Evolutionary conservation across 2,797 vertebrate genomes (phyloP).

Genomic region (Sebastes alutus): DNA sequence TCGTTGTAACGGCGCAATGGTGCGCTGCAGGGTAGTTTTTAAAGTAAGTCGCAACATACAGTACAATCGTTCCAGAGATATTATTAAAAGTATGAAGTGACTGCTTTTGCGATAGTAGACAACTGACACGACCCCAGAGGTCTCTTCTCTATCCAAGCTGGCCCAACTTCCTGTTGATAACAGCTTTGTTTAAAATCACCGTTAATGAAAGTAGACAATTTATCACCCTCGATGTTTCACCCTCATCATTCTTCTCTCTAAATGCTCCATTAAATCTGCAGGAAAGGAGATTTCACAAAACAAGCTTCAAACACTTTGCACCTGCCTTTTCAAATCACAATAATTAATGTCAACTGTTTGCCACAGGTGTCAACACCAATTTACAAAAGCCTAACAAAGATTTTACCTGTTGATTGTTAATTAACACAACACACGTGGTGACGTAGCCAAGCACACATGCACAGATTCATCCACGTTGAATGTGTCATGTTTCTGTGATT

Average conservation of each 20-base stretch:
- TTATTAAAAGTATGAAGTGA: neutral
- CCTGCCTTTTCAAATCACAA: slow-evolving; percentile 19
- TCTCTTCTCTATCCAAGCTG: neutral
- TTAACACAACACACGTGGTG: neutral
- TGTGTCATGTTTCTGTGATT: neutral
- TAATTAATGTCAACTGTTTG: slow-evolving; percentile 34
- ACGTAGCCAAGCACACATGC: neutral
- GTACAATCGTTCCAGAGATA: neutral
- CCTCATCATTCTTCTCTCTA: slow-evolving; percentile 3
- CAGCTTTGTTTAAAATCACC: slow-evolving; percentile 33
- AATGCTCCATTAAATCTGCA: slow-evolving; percentile 37
- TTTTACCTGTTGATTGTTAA: neutral
- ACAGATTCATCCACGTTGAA: neutral
- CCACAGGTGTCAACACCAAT: slow-evolving; percentile 22
- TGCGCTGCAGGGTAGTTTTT: neutral
- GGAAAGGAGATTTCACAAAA: slow-evolving; percentile 22
- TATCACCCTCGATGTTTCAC: slow-evolving; percentile 16
- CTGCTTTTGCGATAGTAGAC: neutral
- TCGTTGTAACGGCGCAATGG: rapidly evolving
- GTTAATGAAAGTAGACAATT: slow-evolving; percentile 36
- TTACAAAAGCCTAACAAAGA: slow-evolving; percentile 1
- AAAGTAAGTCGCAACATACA: neutral
- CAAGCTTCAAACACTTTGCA: slow-evolving; percentile 11
- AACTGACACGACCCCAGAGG: neutral
- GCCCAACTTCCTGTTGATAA: neutral